These are phyloP conservation scores for Malurus leucopterus DNA, from an alignment of 2,797 vertebrate species.

Conservation along the genomic window DNA sequence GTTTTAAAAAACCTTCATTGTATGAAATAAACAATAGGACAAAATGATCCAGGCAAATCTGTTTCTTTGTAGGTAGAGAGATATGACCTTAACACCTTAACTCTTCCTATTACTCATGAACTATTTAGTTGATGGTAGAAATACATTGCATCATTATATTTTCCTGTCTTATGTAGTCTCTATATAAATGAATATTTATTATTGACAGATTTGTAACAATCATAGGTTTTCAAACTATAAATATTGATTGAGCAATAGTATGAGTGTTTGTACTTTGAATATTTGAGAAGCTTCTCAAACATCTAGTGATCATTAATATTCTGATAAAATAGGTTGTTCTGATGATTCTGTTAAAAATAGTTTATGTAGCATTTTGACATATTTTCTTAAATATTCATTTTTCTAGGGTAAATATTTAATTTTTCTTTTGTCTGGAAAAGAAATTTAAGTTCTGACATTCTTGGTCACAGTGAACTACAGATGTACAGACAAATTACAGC, in stretches of 20 bases:
- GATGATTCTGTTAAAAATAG: neutral
- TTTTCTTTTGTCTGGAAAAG: slow-evolving; percentile 8
- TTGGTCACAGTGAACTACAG: neutral
- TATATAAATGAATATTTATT: slow-evolving; percentile 46
- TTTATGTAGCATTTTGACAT: neutral
- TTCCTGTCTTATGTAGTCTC: slow-evolving; percentile 22
- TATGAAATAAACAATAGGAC: neutral
- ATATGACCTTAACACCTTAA: slow-evolving; percentile 53
- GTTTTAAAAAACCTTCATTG: neutral
- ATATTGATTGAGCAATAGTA: slow-evolving; percentile 62
- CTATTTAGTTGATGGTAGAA: slow-evolving; percentile 33
- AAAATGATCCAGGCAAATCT: slow-evolving; percentile 8
- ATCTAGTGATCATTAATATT: slow-evolving; percentile 31
- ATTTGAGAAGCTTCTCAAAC: slow-evolving; percentile 47
- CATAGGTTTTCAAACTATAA: slow-evolving; percentile 56
- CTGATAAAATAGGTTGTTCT: neutral
- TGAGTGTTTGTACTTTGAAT: slow-evolving; percentile 54
- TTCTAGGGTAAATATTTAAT: slow-evolving; percentile 10
- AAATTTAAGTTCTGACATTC: neutral
- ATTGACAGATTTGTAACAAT: slow-evolving; percentile 50
- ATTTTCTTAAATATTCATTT: slow-evolving; percentile 4
- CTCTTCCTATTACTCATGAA: slow-evolving; percentile 37
- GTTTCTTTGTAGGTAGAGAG: slow-evolving; percentile 28
- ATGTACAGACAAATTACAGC: neutral
- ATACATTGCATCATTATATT: slow-evolving; percentile 46